These are phyloP conservation scores for Pomatorhinus ruficollis DNA, from an alignment of 2,113 vertebrate species.

Conservation along the genomic window DNA sequence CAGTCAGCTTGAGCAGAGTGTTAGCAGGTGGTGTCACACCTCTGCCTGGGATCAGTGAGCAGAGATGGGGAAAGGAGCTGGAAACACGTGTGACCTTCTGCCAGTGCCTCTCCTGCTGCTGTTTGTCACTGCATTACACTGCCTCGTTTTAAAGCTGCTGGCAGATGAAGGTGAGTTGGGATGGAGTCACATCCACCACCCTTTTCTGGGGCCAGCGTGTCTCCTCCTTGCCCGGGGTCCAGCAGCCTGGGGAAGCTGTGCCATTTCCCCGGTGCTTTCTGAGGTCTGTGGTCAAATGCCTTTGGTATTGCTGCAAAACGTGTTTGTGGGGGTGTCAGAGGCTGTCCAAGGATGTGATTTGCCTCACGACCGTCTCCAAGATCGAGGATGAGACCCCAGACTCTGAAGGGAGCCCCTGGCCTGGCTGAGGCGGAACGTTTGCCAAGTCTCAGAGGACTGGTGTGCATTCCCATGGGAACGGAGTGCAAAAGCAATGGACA, in stretches of 20 bases:
- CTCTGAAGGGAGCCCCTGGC: no score
- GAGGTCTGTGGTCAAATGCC: not conserved
- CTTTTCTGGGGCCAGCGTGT: not conserved
- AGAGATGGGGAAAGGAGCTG: not conserved
- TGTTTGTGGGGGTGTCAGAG: not conserved
- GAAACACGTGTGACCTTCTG: not conserved
- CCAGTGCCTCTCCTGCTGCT: not conserved
- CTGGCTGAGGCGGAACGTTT: no score
- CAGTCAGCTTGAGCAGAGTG: not conserved
- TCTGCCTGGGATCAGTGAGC: slow-evolving; percentile 16
- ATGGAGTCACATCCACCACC: not conserved
- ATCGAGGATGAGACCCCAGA: no score
- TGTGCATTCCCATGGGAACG: no score
- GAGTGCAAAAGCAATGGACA: no score
- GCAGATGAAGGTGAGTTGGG: not conserved
- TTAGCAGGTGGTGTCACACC: slow-evolving; percentile 27
- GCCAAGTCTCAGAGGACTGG: no score
- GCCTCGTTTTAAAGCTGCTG: not conserved
- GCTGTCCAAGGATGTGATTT: no score
- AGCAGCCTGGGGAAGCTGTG: not conserved
- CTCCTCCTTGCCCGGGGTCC: not conserved
- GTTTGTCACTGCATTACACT: not conserved
- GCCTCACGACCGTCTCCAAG: no score
- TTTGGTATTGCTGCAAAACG: not conserved
- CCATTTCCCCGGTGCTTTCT: not conserved